phyloP scores from a whole-genome alignment of 2,113 vertebrate species.

The Orientallactaga bullata region DNA sequence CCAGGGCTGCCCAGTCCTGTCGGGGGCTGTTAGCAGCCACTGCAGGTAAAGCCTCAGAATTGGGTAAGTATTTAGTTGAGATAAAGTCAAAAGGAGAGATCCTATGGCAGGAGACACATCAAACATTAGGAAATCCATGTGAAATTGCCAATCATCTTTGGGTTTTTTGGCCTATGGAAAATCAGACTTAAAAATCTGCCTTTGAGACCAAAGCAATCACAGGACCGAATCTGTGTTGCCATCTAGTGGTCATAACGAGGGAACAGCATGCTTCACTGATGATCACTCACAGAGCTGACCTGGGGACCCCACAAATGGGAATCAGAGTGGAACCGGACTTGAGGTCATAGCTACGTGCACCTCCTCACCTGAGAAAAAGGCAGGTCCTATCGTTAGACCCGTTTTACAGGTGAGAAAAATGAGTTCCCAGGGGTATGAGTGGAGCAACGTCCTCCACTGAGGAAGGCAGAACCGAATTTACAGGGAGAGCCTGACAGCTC shows the following conservation, averaged over 20 bases:
- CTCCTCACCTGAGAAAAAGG: not conserved
- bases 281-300: not conserved
- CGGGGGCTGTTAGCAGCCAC: not conserved
- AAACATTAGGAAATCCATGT: not conserved
- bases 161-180: not conserved
- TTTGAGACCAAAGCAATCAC: not conserved
- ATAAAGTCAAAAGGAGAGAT: not conserved
- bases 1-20: not conserved
- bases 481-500: too few species aligned
- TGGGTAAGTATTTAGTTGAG: not conserved
- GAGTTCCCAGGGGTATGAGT: not conserved
- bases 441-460: not conserved
- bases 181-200: not conserved
- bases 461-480: not conserved
- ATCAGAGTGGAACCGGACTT: not conserved
- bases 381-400: not conserved
- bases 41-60: too few species aligned
- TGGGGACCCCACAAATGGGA: not conserved
- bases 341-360: not conserved
- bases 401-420: not conserved
- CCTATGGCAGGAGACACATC: not conserved
- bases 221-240: conserved; percentile 63
- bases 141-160: not conserved
- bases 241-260: conserved; percentile 55
- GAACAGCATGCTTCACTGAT: not conserved